These are phyloP conservation scores for Pontoporia blainvillei DNA, from an alignment of 2,113 vertebrate genomes.

Conservation along the genomic window DNA sequence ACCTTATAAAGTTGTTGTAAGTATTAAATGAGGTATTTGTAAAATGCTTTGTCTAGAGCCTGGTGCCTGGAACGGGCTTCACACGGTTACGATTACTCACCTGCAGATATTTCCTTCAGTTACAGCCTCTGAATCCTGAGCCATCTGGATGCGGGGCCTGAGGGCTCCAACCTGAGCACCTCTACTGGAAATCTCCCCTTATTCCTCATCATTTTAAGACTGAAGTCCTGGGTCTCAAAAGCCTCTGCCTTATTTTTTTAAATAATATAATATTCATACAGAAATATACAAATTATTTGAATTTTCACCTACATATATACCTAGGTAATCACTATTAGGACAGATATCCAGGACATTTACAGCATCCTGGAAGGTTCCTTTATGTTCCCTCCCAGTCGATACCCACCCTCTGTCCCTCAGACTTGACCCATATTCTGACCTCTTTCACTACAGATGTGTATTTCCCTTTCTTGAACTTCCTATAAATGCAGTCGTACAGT, in stretches of 20 bases:
- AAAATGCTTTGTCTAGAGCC: background rate
- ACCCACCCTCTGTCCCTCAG: background rate
- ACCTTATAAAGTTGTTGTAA: background rate
- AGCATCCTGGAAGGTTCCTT: background rate
- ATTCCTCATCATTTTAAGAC: background rate
- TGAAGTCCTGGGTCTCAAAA: background rate
- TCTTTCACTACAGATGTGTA: background rate
- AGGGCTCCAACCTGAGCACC: background rate
- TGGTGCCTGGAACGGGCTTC: background rate
- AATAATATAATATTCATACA: background rate
- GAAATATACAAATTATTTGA: background rate
- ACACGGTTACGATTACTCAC: background rate
- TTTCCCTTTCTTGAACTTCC: background rate
- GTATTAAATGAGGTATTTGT: background rate
- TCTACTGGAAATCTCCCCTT: background rate
- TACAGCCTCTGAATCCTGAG: background rate
- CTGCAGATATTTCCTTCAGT: background rate
- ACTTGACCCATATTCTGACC: background rate
- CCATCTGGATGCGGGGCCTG: background rate
- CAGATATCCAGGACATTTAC: background rate
- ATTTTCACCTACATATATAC: background rate
- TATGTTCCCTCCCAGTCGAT: background rate
- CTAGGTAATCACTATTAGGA: background rate
- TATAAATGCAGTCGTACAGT: background rate
- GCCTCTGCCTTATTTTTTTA: background rate